Conservation (phyloP, 2,113 vertebrate genomes). For the Calidris pygmaea region DNA sequence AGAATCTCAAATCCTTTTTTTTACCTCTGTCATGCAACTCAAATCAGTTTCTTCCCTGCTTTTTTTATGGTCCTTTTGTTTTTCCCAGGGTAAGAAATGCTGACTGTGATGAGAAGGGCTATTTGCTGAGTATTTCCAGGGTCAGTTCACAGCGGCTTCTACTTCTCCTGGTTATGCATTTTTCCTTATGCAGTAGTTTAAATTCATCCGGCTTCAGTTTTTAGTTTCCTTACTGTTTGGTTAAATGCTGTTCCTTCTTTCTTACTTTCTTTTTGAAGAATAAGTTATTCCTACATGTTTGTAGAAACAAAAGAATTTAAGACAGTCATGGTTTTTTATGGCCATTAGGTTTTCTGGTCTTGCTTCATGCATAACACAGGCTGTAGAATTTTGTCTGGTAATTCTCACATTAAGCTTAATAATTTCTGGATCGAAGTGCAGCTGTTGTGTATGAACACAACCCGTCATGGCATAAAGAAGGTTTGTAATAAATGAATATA, state of each 20-base stretch:
- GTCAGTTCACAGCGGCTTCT: not conserved
- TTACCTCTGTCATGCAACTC: not conserved
- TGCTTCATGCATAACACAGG: not conserved
- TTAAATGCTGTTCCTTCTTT: not conserved
- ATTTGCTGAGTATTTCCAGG: not conserved
- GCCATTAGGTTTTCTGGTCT: not conserved
- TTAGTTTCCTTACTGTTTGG: not conserved
- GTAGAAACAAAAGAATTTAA: not conserved
- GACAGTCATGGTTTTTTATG: not conserved
- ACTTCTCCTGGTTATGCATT: not conserved
- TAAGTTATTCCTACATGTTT: not conserved
- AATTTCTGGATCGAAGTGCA: constrained; percentile 27
- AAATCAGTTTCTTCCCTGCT: not conserved
- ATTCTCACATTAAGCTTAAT: constrained; percentile 14
- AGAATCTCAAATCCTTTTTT: not conserved
- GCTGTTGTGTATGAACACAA: not conserved
- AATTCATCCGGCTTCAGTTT: not conserved
- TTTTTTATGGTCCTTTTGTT: not conserved
- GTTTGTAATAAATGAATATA: not conserved
- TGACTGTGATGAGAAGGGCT: not conserved
- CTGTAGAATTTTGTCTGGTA: not conserved
- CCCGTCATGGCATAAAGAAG: not conserved
- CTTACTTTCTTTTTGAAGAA: not conserved
- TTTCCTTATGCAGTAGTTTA: not conserved
- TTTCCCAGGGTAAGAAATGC: not conserved